Evolutionary conservation across 2,797 vertebrate genomes (phyloP).

Genomic region (Centroberyx gerrardi): DNA sequence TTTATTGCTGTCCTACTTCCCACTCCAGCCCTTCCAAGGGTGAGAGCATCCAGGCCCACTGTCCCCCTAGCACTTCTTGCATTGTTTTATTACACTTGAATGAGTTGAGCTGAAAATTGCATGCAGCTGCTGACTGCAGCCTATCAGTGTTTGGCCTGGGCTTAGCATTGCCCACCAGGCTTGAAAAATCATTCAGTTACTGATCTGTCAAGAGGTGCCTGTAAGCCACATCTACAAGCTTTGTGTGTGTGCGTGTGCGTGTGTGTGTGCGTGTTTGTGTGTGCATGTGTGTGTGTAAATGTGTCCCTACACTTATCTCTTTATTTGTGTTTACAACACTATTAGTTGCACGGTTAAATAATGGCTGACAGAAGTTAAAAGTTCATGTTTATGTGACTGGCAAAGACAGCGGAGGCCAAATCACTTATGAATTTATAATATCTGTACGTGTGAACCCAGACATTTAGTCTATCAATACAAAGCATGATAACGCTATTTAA

Average conservation of each 20-base stretch:
- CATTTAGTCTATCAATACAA: too few species aligned
- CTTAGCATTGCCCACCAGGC: constrained; percentile 87
- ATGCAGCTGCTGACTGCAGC: constrained; percentile 89
- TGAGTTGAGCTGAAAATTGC: constrained; percentile 91
- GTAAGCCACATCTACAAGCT: constrained; percentile 44
- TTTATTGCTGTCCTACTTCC: constrained; percentile 79
- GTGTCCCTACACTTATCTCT: neutral
- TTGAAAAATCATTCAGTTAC: constrained; percentile 88
- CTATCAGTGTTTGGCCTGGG: constrained; percentile 84
- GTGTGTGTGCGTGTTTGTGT: constrained; percentile 65
- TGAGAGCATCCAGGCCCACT: constrained; percentile 86
- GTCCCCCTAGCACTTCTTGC: constrained; percentile 87
- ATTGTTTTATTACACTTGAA: constrained; percentile 94
- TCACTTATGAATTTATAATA: too few species aligned
- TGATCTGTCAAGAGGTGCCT: constrained; percentile 81
- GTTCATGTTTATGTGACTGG: too few species aligned
- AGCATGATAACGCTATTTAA: too few species aligned
- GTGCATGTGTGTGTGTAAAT: neutral
- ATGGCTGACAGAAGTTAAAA: neutral
- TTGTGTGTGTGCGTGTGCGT: constrained; percentile 36
- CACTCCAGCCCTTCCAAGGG: constrained; percentile 82
- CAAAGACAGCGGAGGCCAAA: too few species aligned
- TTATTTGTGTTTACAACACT: neutral
- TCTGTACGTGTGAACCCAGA: too few species aligned
- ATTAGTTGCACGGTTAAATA: neutral